phyloP scores from a whole-genome alignment of 2,888 invertebrate species.

The Cecidostiba fungosa region DNA sequence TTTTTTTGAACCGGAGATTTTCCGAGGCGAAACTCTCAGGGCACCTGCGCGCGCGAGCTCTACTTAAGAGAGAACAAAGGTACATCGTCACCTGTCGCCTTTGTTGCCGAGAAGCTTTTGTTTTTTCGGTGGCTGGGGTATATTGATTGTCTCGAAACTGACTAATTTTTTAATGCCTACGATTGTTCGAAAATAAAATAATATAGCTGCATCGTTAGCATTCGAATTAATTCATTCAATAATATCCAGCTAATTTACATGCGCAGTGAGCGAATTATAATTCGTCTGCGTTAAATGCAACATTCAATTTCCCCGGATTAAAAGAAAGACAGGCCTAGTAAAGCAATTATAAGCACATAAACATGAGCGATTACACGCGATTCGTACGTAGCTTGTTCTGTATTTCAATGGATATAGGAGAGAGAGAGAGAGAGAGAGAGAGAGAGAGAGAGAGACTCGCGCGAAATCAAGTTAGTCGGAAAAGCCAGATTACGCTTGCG shows the following conservation, averaged over 20 bases:
- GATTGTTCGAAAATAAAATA: too few relatives aligned
- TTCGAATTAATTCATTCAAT: not conserved
- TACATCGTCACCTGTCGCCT: constrained; percentile 39
- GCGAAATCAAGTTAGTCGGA: constrained; percentile 57
- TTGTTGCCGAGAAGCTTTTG: constrained; percentile 37
- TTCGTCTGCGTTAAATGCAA: not conserved
- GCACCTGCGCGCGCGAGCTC: constrained; percentile 20
- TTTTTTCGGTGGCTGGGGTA: not conserved
- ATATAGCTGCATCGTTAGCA: not conserved
- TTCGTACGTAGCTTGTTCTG: constrained; percentile 47
- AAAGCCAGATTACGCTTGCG: constrained; percentile 51
- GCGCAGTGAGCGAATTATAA: not conserved
- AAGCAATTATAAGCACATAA: constrained; percentile 22
- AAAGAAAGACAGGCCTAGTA: constrained; percentile 15
- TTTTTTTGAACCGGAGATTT: constrained; percentile 36
- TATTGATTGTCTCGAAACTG: not conserved
- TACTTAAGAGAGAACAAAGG: constrained; percentile 49
- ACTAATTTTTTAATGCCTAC: not conserved
- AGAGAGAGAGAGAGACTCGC: not conserved
- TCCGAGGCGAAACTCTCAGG: constrained; percentile 37
- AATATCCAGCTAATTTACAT: not conserved
- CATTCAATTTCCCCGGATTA: not conserved
- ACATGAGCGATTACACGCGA: constrained; percentile 45
- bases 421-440: not conserved
- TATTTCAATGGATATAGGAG: constrained; percentile 38